Conservation (phyloP, 1,140 invertebrate species). For the Centruroides vittatus region DNA sequence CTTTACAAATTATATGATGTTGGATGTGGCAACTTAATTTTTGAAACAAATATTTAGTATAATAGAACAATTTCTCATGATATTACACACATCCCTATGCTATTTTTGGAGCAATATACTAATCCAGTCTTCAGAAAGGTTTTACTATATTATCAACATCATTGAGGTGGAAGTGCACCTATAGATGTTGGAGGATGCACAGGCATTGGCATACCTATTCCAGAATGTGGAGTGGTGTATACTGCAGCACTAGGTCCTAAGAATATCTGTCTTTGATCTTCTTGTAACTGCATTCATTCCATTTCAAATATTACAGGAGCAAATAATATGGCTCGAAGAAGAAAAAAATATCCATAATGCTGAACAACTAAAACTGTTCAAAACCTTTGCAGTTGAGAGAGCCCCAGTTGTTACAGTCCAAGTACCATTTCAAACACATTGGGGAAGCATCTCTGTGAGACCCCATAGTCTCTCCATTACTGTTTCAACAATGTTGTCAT, state of each 20-base stretch:
- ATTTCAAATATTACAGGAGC: slow-evolving; percentile 86
- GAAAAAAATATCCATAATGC: slow-evolving; percentile 70
- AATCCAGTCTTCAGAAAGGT: too few relatives aligned
- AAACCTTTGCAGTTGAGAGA: slow-evolving; percentile 25
- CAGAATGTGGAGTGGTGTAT: slow-evolving; percentile 24
- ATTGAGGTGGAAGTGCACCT: too few relatives aligned
- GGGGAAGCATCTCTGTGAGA: slow-evolving; percentile 89
- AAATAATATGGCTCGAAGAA: slow-evolving; percentile 74
- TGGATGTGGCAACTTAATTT: too few relatives aligned
- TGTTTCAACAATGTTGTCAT: slow-evolving; percentile 60
- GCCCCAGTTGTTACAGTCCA: slow-evolving; percentile 31
- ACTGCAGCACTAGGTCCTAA: slow-evolving; percentile 43
- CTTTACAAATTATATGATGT: too few relatives aligned
- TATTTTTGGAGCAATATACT: too few relatives aligned
- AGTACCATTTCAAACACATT: slow-evolving; percentile 51
- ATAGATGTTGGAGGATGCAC: slow-evolving; percentile 2
- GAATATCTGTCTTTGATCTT: slow-evolving; percentile 61
- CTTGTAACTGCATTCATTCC: slow-evolving; percentile 80
- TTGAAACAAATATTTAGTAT: too few relatives aligned
- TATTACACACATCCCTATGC: too few relatives aligned
- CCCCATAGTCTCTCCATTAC: slow-evolving; percentile 68
- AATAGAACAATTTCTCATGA: too few relatives aligned
- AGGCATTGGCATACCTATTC: slow-evolving; percentile 18
- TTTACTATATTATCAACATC: background rate
- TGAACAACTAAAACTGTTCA: slow-evolving; percentile 56